Conservation (phyloP, 2,113 vertebrate species). For the Semicossyphus pulcher region DNA sequence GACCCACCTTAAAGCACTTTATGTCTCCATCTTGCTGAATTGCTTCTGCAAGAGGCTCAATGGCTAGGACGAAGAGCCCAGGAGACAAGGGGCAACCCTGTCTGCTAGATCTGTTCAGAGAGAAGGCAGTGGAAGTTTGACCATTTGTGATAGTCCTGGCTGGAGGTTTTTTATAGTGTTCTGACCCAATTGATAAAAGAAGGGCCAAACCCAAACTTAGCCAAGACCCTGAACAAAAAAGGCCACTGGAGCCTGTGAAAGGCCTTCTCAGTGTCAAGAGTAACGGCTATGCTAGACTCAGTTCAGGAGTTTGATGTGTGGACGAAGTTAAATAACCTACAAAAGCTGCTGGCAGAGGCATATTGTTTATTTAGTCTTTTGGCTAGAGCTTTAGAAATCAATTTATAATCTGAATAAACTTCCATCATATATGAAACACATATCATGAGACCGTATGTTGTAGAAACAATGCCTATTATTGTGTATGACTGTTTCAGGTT, state of each 20-base stretch:
- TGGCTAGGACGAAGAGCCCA: slow-evolving; percentile 6
- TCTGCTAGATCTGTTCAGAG: background rate
- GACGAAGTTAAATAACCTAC: too few relatives aligned
- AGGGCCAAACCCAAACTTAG: background rate
- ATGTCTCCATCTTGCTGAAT: background rate
- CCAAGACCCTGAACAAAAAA: background rate
- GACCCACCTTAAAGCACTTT: background rate
- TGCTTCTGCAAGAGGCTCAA: slow-evolving; percentile 12
- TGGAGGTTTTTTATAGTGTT: background rate
- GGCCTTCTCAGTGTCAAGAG: background rate
- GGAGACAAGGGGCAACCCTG: background rate
- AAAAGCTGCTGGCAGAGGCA: too few relatives aligned
- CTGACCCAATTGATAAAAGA: background rate
- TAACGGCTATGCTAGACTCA: too few relatives aligned
- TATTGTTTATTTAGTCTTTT: too few relatives aligned
- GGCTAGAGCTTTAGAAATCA: too few relatives aligned
- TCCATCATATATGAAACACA: too few relatives aligned
- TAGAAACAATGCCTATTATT: too few relatives aligned
- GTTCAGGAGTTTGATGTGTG: too few relatives aligned
- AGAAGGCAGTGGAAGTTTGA: background rate
- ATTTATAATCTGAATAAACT: too few relatives aligned
- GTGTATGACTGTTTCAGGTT: slow-evolving; percentile 86
- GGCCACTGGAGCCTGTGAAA: slow-evolving; percentile 11
- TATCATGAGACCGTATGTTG: too few relatives aligned
- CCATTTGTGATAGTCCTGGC: background rate